phyloP scores from a whole-genome alignment of 2,797 vertebrate genomes.

The Rhinogobio ventralis region DNA sequence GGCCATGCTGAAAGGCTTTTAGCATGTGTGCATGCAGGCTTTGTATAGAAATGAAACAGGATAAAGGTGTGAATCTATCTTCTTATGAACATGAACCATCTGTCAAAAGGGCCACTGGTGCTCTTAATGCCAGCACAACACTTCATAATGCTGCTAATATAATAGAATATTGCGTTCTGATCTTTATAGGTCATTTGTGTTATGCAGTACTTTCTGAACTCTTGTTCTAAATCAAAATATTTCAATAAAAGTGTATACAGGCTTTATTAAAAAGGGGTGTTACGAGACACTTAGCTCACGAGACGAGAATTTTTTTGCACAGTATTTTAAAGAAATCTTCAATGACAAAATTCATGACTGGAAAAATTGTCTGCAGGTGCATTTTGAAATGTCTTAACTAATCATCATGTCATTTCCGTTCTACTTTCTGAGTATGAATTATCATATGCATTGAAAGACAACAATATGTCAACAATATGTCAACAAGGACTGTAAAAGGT shows the following conservation, averaged over 20 bases:
- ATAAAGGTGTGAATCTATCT: conserved; percentile 2
- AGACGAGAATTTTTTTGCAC: no score
- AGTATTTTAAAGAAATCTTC: no score
- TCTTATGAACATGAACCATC: conserved; percentile 34
- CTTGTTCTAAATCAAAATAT: not conserved
- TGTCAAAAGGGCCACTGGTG: not conserved
- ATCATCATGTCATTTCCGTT: no score
- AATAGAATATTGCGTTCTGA: not conserved
- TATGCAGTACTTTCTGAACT: not conserved
- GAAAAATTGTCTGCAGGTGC: no score
- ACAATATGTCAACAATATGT: no score
- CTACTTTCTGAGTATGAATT: no score
- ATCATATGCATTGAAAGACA: no score
- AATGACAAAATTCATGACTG: no score
- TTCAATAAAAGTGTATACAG: not conserved
- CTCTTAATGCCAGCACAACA: not conserved
- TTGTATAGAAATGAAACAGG: not conserved
- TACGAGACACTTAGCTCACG: no score
- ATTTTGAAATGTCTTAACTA: no score
- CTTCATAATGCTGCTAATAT: conserved; percentile 10
- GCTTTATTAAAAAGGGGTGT: not conserved
- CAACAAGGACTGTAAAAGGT: no score
- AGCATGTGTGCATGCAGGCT: not conserved
- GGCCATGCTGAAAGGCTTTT: not conserved
- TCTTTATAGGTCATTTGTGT: not conserved